phyloP scores from a whole-genome alignment of 1,140 invertebrate species.

The Battus philenor region DNA sequence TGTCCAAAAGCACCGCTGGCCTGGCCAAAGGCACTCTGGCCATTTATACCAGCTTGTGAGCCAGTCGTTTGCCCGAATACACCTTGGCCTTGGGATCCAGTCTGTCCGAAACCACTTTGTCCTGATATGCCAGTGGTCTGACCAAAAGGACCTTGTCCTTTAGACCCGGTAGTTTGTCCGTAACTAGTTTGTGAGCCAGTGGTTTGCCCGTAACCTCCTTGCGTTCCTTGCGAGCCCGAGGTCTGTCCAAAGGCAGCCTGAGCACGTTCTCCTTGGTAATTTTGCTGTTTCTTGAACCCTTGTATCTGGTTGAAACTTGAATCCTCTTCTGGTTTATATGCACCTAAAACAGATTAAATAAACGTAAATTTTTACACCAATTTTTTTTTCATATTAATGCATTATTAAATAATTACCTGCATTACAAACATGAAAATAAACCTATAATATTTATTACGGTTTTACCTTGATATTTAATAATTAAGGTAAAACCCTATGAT shows the following conservation, averaged over 20 bases:
- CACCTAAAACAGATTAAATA: slow-evolving; percentile 32
- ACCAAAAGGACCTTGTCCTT: slow-evolving; percentile 5
- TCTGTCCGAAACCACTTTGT: slow-evolving; percentile 5
- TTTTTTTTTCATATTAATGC: too few relatives aligned
- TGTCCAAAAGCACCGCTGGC: slow-evolving; percentile 9
- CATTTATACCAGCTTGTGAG: background rate
- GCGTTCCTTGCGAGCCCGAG: background rate
- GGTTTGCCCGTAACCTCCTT: background rate
- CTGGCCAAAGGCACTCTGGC: background rate
- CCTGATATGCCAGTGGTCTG: slow-evolving; percentile 2
- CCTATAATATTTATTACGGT: too few relatives aligned
- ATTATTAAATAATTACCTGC: too few relatives aligned
- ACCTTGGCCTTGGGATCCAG: slow-evolving; percentile 11
- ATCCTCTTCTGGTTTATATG: slow-evolving; percentile 55
- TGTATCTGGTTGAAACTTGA: background rate
- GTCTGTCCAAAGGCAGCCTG: slow-evolving; percentile 2
- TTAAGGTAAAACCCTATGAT: too few relatives aligned
- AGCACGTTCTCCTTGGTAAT: slow-evolving; percentile 11
- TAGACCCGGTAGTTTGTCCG: background rate
- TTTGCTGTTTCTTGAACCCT: background rate
- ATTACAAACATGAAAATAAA: too few relatives aligned
- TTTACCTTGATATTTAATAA: too few relatives aligned
- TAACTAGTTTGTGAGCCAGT: background rate
- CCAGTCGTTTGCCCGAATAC: slow-evolving; percentile 1
- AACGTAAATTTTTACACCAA: too few relatives aligned